phyloP scores from a whole-genome alignment of 1,140 invertebrate species.

The Rhyacophila brunnea region DNA sequence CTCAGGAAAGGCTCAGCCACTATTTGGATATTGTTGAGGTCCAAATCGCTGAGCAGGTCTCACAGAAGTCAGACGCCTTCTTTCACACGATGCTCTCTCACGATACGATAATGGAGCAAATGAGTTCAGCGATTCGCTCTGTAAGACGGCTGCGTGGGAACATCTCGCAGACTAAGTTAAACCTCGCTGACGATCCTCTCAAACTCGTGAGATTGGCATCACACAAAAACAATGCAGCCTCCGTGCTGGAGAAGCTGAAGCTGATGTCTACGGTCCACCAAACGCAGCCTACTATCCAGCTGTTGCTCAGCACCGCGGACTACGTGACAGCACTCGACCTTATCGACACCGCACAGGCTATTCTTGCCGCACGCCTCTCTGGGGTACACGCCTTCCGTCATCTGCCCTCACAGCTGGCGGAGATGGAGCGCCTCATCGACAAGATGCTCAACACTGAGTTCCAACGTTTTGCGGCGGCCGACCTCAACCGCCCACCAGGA shows the following conservation, averaged over 20 bases:
- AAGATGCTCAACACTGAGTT: slow-evolving; percentile 97
- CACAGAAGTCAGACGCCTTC: slow-evolving; percentile 94
- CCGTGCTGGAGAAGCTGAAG: slow-evolving; percentile 76
- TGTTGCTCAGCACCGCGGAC: slow-evolving; percentile 91
- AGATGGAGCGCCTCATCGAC: slow-evolving; percentile 94
- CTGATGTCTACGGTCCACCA: slow-evolving; percentile 95
- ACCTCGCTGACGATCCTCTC: slow-evolving; percentile 77
- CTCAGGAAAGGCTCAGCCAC: slow-evolving; percentile 78
- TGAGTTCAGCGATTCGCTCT: slow-evolving; percentile 77
- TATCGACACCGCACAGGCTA: slow-evolving; percentile 94
- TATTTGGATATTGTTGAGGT: slow-evolving; percentile 95
- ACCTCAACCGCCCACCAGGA: slow-evolving; percentile 83
- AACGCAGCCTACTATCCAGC: slow-evolving; percentile 95
- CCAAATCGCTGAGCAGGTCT: slow-evolving; percentile 92
- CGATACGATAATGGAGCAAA: slow-evolving; percentile 87
- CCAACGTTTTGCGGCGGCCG: slow-evolving; percentile 84
- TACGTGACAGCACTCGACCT: slow-evolving; percentile 97
- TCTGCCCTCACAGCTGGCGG: slow-evolving; percentile 91
- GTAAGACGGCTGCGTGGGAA: slow-evolving; percentile 72
- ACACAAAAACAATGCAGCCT: slow-evolving; percentile 61
- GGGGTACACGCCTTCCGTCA: slow-evolving; percentile 94
- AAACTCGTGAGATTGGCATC: slow-evolving; percentile 70
- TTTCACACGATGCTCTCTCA: slow-evolving; percentile 97
- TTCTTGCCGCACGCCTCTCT: slow-evolving; percentile 83
- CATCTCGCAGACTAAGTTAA: slow-evolving; percentile 72